Percentiles rank a stretch among this genome's conserved stretches.
Conservation (phyloP, 2,888 invertebrate genomes). For the Trichacis sp. region DNA sequence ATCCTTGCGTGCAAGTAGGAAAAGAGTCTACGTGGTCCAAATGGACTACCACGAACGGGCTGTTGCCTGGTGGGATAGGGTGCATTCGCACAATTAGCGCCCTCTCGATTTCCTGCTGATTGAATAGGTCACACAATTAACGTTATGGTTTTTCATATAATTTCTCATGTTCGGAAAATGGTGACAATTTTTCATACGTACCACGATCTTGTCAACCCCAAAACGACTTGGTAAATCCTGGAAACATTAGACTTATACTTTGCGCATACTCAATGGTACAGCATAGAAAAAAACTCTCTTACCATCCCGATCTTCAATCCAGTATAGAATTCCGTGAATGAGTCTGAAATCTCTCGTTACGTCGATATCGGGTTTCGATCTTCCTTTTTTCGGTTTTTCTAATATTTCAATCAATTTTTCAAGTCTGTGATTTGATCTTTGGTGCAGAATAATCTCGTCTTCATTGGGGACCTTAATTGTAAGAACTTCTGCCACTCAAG, state of each 20-base stretch:
- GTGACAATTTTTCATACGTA: conserved; percentile 28
- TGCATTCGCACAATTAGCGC: conserved; percentile 36
- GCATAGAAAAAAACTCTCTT: conserved; percentile 7
- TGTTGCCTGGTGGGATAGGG: conserved; percentile 42
- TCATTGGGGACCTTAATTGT: background rate
- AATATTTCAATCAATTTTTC: conserved; percentile 9
- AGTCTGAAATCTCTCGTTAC: background rate
- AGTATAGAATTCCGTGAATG: conserved; percentile 11
- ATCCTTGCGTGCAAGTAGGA: conserved; percentile 1
- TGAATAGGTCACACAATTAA: conserved; percentile 40
- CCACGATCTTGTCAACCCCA: conserved; percentile 34
- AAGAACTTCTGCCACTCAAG: background rate
- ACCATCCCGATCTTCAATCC: background rate
- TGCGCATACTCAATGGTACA: conserved; percentile 17
- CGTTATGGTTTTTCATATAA: conserved; percentile 37
- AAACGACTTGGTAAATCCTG: conserved; percentile 42
- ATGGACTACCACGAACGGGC: conserved; percentile 46
- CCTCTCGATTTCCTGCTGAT: conserved; percentile 39
- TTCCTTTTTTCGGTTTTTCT: conserved; percentile 1
- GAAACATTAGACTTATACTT: conserved; percentile 18
- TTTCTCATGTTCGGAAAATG: conserved; percentile 38
- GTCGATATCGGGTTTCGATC: conserved; percentile 8
- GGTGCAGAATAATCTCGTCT: conserved; percentile 8
- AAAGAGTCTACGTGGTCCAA: conserved; percentile 45
- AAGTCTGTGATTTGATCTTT: conserved; percentile 3